Evolutionary conservation across 2,113 vertebrate species (phyloP).

Genomic region (Cynoglossus semilaevis): DNA sequence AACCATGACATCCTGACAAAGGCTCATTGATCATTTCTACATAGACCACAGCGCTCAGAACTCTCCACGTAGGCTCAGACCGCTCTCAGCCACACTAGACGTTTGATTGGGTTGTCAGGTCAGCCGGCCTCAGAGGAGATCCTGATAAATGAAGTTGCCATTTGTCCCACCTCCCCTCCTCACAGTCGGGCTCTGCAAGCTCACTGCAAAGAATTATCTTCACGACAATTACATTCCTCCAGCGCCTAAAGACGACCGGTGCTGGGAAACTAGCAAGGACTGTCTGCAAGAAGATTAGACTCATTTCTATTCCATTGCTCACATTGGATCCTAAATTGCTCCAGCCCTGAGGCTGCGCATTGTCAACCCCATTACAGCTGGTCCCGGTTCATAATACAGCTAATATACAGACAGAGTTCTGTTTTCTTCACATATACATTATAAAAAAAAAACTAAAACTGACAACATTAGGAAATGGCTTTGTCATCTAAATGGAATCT

Average conservation of each 20-base stretch:
- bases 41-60: slow-evolving; percentile 33
- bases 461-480: neutral
- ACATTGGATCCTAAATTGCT: slow-evolving; percentile 57
- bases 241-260: slow-evolving; percentile 41
- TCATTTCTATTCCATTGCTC: slow-evolving; percentile 58
- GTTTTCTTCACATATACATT: neutral
- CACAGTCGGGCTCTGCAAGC: slow-evolving; percentile 15
- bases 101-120: slow-evolving; percentile 63
- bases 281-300: slow-evolving; percentile 55
- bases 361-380: slow-evolving; percentile 1
- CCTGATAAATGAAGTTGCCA: slow-evolving; percentile 59
- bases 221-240: slow-evolving; percentile 46
- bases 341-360: slow-evolving; percentile 21
- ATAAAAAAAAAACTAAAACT: too few species aligned
- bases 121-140: slow-evolving; percentile 38
- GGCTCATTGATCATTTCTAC: slow-evolving; percentile 54
- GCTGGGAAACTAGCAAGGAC: slow-evolving; percentile 36
- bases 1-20: slow-evolving; percentile 44
- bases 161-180: slow-evolving; percentile 45
- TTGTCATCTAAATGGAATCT: slow-evolving; percentile 26
- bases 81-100: slow-evolving; percentile 46
- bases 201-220: slow-evolving; percentile 49
- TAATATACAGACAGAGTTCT: slow-evolving; percentile 15
- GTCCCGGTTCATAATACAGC: slow-evolving; percentile 29
- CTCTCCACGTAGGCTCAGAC: slow-evolving; percentile 34